phyloP scores from a whole-genome alignment of 2,888 invertebrate genomes.

The Aporophyla lueneburgensis region DNA sequence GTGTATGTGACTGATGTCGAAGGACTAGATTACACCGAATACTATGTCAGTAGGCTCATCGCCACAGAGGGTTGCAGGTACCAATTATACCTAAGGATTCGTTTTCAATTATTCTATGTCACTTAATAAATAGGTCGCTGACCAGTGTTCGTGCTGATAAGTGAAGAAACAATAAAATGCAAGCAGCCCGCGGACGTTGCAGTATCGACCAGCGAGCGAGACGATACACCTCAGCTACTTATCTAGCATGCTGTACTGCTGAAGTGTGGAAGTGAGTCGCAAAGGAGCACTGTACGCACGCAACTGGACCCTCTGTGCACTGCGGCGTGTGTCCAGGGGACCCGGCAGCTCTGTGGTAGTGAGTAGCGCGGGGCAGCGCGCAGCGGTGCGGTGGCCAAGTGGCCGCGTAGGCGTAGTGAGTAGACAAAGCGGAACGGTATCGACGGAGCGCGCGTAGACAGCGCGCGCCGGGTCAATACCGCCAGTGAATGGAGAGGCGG shows the following conservation, averaged over 20 bases:
- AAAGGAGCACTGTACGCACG: neutral
- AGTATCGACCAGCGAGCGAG: constrained; percentile 5
- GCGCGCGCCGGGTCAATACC: constrained; percentile 54
- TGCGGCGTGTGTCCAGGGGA: neutral
- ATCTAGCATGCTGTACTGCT: neutral
- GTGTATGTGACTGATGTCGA: too few species aligned
- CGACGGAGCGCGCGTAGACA: constrained; percentile 29
- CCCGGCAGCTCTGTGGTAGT: neutral
- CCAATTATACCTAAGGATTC: neutral
- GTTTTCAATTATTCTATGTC: neutral
- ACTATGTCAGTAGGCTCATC: neutral
- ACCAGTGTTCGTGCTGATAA: neutral
- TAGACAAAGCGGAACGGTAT: constrained; percentile 36
- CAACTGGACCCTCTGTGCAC: neutral
- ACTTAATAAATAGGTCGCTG: neutral
- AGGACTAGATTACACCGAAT: neutral
- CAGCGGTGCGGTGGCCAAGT: neutral
- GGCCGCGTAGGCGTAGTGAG: constrained; percentile 31
- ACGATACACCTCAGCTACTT: neutral
- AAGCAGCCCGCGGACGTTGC: neutral
- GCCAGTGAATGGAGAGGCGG: constrained; percentile 53
- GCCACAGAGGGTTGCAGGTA: neutral
- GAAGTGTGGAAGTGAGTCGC: neutral
- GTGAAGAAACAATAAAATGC: neutral
- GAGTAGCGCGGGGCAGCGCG: neutral